These are phyloP conservation scores for Muscicapa comitata DNA, from an alignment of 2,797 vertebrate genomes.

Conservation along the genomic window DNA sequence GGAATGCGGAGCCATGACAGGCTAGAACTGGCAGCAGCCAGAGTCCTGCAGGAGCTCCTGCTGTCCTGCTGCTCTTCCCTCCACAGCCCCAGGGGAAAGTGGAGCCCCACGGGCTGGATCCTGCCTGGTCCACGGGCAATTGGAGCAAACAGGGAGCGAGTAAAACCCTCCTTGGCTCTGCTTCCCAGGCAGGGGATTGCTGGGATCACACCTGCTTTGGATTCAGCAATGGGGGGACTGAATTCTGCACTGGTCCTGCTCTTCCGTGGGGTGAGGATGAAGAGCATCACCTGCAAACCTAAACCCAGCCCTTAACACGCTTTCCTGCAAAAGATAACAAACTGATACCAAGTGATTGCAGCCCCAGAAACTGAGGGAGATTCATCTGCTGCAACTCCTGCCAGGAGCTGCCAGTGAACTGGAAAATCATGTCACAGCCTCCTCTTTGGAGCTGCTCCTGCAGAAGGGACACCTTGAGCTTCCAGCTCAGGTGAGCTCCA, in stretches of 20 bases:
- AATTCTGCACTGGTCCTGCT: not conserved
- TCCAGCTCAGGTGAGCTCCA: not conserved
- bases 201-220: not conserved
- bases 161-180: fast-evolving
- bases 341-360: fast-evolving
- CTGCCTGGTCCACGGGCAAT: fast-evolving
- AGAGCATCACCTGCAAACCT: not conserved
- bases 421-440: not conserved
- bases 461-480: not conserved
- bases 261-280: fast-evolving
- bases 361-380: not conserved
- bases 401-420: not conserved
- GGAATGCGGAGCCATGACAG: not conserved
- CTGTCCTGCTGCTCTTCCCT: not conserved
- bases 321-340: not conserved
- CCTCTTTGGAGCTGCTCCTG: not conserved
- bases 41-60: not conserved
- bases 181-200: not conserved
- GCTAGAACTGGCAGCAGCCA: not conserved
- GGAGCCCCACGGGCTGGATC: not conserved
- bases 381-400: fast-evolving
- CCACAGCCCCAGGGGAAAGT: not conserved
- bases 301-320: fast-evolving
- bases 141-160: not conserved
- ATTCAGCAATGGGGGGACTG: fast-evolving